phyloP scores from a whole-genome alignment of 1,140 invertebrate genomes.

The Microplitis demolitor region DNA sequence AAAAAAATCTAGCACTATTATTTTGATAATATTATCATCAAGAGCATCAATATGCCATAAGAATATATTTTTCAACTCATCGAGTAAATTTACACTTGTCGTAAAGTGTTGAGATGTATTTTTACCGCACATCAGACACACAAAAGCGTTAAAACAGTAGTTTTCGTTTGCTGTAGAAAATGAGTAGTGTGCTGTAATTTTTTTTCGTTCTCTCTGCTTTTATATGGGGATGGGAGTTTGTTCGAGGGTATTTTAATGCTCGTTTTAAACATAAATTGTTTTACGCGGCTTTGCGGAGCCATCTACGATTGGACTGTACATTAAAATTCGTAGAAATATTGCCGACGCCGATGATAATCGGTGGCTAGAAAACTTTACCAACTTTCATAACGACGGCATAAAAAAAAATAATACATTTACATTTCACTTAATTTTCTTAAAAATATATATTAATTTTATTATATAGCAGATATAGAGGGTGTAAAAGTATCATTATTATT shows the following conservation, averaged over 20 bases:
- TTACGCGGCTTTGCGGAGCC: slow-evolving; percentile 27
- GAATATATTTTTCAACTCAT: slow-evolving; percentile 19
- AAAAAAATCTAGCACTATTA: too few relatives aligned
- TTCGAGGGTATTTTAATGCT: slow-evolving; percentile 31
- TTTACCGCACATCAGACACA: not conserved
- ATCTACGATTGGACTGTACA: slow-evolving; percentile 28
- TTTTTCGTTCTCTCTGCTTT: too few relatives aligned
- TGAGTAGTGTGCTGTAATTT: not conserved
- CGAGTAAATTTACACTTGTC: slow-evolving; percentile 20
- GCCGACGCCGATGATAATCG: slow-evolving; percentile 22
- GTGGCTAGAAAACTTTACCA: slow-evolving; percentile 25
- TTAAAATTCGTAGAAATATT: slow-evolving; percentile 46
- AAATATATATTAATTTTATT: too few relatives aligned
- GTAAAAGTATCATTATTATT: not conserved
- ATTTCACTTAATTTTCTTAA: too few relatives aligned
- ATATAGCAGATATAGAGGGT: too few relatives aligned
- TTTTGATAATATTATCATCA: too few relatives aligned
- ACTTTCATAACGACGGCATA: slow-evolving; percentile 43
- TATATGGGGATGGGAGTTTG: not conserved
- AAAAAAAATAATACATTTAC: slow-evolving; percentile 29
- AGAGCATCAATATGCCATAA: not conserved
- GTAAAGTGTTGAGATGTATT: slow-evolving; percentile 23
- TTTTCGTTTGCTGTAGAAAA: not conserved
- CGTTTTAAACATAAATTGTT: slow-evolving; percentile 43
- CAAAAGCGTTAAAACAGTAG: slow-evolving; percentile 19